phyloP scores from a whole-genome alignment of 2,797 vertebrate genomes.

The Pangasius krempfi region DNA sequence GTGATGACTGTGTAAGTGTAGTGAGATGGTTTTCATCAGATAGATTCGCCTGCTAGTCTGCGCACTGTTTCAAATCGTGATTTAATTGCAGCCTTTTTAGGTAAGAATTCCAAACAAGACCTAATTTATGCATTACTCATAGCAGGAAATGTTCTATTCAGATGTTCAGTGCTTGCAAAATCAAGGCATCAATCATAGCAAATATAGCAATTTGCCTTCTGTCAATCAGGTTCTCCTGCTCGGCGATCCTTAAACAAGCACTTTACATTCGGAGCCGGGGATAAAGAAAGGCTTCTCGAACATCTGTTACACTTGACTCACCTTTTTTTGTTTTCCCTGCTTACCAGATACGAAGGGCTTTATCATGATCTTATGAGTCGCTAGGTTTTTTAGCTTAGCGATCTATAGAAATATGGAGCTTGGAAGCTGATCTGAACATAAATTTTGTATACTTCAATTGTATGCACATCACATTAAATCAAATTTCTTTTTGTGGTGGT shows the following conservation, averaged over 20 bases:
- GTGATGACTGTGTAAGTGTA: neutral
- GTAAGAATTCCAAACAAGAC: slow-evolving; percentile 3
- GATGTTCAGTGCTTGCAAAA: neutral
- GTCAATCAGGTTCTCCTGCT: slow-evolving; percentile 34
- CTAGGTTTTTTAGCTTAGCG: neutral
- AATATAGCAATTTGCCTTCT: slow-evolving; percentile 37
- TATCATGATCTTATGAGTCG: neutral
- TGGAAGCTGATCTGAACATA: neutral
- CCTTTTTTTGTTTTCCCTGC: neutral
- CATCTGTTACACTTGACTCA: slow-evolving; percentile 2
- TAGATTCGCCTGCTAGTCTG: neutral
- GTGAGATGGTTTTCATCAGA: slow-evolving; percentile 2
- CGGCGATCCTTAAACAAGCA: slow-evolving; percentile 14
- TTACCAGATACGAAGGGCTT: neutral
- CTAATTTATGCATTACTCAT: neutral
- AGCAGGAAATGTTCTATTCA: neutral
- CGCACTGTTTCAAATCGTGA: neutral
- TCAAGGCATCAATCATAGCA: slow-evolving; percentile 27
- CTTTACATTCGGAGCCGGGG: neutral
- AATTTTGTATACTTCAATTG: no score
- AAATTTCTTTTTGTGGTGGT: neutral
- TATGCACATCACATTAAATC: neutral
- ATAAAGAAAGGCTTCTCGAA: neutral
- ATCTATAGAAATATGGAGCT: neutral
- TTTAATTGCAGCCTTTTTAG: neutral